Conservation (phyloP, 2,113 vertebrate species). For the Pterocles orientalis region DNA sequence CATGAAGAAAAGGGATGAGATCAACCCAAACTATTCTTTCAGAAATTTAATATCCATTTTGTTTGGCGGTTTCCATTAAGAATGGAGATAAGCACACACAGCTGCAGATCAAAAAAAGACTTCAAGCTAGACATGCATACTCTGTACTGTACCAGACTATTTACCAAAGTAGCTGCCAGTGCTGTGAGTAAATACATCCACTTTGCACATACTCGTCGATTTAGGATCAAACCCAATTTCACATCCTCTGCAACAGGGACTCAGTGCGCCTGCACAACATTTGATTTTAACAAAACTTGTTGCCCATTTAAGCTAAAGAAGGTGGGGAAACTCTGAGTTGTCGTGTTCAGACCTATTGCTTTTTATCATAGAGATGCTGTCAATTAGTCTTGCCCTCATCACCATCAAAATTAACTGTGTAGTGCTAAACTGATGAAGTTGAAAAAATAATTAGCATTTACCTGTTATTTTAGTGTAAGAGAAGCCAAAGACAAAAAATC, state of each 20-base stretch:
- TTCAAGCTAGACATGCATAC: background rate
- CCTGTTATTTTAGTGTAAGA: slow-evolving; percentile 1
- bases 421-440: slow-evolving; percentile 21
- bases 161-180: slow-evolving; percentile 24
- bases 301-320: background rate
- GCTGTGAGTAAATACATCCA: slow-evolving; percentile 32
- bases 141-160: slow-evolving; percentile 21
- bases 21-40: background rate
- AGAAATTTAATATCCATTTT: background rate
- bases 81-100: slow-evolving; percentile 42
- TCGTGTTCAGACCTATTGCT: background rate
- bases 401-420: slow-evolving; percentile 3
- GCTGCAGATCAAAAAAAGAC: slow-evolving; percentile 34
- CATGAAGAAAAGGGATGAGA: background rate
- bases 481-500: background rate
- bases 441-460: slow-evolving; percentile 14
- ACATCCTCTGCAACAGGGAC: background rate
- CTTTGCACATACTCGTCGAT: slow-evolving; percentile 36
- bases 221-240: slow-evolving; percentile 38
- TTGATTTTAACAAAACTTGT: slow-evolving; percentile 33
- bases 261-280: slow-evolving; percentile 18
- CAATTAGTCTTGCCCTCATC: background rate
- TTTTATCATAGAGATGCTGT: background rate
- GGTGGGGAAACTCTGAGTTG: background rate
- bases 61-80: background rate